phyloP scores from a whole-genome alignment of 2,113 vertebrate species.

The Epinephelus moara region DNA sequence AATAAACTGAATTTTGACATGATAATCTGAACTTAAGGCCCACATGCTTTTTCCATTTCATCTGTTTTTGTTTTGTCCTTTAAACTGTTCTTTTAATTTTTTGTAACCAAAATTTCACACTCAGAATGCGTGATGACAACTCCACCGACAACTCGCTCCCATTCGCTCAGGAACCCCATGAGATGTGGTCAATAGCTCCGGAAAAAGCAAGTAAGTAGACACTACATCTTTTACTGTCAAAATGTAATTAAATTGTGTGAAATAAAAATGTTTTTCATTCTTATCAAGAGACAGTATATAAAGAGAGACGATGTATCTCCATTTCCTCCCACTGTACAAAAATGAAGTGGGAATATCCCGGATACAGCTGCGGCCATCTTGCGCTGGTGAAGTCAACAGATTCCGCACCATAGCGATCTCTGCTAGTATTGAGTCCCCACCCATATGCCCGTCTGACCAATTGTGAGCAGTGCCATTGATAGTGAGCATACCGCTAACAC shows the following conservation, averaged over 20 bases:
- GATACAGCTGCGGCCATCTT: too few relatives aligned
- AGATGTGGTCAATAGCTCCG: too few relatives aligned
- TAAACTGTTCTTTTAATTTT: neutral
- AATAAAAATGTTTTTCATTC: neutral
- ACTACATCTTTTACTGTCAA: neutral
- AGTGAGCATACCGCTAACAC: too few relatives aligned
- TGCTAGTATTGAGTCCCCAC: too few relatives aligned
- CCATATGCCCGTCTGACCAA: too few relatives aligned
- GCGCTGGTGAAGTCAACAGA: too few relatives aligned
- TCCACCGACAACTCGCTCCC: neutral
- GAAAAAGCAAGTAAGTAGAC: neutral
- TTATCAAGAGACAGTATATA: too few relatives aligned
- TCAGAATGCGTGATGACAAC: neutral
- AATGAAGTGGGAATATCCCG: too few relatives aligned
- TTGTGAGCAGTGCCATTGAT: too few relatives aligned
- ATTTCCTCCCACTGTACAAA: too few relatives aligned
- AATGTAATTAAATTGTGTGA: neutral
- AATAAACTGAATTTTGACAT: neutral
- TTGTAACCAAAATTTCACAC: neutral
- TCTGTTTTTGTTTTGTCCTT: neutral
- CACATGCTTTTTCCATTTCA: neutral
- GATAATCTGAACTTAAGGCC: neutral
- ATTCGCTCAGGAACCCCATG: neutral
- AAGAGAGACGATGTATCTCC: too few relatives aligned
- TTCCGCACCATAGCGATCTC: too few relatives aligned